These are phyloP conservation scores for Schizothorax lantsangensis DNA, from an alignment of 2,797 vertebrate species.

Conservation along the genomic window DNA sequence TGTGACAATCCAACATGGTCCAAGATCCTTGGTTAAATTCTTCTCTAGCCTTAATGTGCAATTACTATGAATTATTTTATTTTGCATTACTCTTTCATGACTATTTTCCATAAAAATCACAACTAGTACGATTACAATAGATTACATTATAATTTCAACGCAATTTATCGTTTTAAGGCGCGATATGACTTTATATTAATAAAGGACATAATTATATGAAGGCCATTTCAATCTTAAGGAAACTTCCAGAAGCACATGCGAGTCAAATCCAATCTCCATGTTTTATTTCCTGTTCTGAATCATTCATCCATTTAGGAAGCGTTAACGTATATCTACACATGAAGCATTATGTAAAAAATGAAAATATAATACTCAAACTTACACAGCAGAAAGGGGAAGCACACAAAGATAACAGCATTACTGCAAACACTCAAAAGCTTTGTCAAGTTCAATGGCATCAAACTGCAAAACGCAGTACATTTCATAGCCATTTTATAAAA, in stretches of 20 bases:
- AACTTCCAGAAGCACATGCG: constrained; percentile 64
- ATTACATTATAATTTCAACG: background rate
- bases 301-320: background rate
- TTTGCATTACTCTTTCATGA: background rate
- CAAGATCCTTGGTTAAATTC: background rate
- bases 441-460: constrained; percentile 38
- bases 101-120: background rate
- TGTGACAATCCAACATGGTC: background rate
- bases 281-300: constrained; percentile 31
- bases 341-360: background rate
- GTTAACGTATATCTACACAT: background rate
- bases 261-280: constrained; percentile 6
- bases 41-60: background rate
- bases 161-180: background rate
- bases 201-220: background rate
- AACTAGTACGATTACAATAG: background rate
- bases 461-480: background rate
- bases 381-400: background rate
- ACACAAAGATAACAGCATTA: background rate
- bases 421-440: constrained; percentile 23
- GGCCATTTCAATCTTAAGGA: constrained; percentile 33
- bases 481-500: background rate
- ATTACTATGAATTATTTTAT: background rate
- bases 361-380: background rate
- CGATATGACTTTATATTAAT: background rate